Conservation (phyloP, 2,797 vertebrate species). For the Tinamus major region DNA sequence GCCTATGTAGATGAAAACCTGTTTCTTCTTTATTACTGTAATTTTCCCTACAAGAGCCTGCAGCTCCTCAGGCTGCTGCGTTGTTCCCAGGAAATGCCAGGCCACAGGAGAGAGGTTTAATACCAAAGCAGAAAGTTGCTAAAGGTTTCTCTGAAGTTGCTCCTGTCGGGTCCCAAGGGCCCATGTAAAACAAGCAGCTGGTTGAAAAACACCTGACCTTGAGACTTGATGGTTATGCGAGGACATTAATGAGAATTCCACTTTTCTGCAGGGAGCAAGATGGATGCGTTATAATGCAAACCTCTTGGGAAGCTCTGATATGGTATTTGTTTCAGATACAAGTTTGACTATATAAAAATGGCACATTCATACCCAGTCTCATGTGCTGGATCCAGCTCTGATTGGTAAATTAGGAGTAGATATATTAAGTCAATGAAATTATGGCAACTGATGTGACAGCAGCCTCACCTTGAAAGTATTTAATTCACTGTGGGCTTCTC, state of each 20-base stretch:
- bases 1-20: neutral
- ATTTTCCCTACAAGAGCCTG: neutral
- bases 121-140: neutral
- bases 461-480: constrained; percentile 44
- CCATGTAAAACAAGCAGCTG: neutral
- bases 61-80: neutral
- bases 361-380: neutral
- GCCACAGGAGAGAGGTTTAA: neutral
- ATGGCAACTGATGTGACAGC: constrained; percentile 44
- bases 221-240: neutral
- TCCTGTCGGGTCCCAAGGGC: neutral
- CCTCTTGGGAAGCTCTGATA: constrained; percentile 12
- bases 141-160: neutral
- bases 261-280: neutral
- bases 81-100: neutral
- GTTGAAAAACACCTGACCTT: neutral
- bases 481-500: neutral
- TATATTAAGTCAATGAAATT: constrained; percentile 45
- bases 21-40: neutral
- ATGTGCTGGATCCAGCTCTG: neutral
- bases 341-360: constrained; percentile 52
- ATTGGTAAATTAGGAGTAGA: constrained; percentile 47
- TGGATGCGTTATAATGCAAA: neutral
- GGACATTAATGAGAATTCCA: neutral
- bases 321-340: constrained; percentile 57